These are phyloP conservation scores for Odocoileus hemionus DNA, from an alignment of 2,113 vertebrate genomes.

Conservation along the genomic window DNA sequence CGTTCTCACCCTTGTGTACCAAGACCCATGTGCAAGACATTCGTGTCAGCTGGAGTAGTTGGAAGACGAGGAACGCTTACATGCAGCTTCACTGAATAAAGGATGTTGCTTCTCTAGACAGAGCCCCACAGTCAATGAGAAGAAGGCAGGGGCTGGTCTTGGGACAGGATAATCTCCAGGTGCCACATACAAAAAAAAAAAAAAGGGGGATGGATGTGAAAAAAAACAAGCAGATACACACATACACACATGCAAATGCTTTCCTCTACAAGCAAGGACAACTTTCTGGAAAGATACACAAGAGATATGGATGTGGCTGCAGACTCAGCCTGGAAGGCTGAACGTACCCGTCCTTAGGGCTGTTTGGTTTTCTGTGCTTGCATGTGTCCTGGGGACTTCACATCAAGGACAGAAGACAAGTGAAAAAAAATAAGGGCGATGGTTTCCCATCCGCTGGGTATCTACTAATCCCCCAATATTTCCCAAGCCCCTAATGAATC, in stretches of 20 bases:
- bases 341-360: rapidly evolving
- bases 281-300: neutral
- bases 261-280: neutral
- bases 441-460: neutral
- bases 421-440: neutral
- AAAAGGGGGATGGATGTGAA: rapidly evolving
- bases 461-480: neutral
- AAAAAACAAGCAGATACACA: neutral
- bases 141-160: neutral
- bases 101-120: rapidly evolving
- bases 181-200: rapidly evolving
- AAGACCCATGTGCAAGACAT: neutral
- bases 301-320: rapidly evolving
- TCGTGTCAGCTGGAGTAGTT: rapidly evolving
- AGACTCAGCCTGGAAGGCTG: neutral
- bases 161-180: rapidly evolving
- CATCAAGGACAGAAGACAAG: neutral
- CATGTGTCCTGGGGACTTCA: neutral
- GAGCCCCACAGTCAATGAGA: rapidly evolving
- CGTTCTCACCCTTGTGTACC: rapidly evolving
- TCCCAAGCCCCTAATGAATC: no score
- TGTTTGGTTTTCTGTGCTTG: neutral
- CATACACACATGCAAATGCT: rapidly evolving
- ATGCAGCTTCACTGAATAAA: rapidly evolving
- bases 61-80: neutral